phyloP scores from a whole-genome alignment of 2,113 vertebrate genomes.

The Diglossa brunneiventris region DNA sequence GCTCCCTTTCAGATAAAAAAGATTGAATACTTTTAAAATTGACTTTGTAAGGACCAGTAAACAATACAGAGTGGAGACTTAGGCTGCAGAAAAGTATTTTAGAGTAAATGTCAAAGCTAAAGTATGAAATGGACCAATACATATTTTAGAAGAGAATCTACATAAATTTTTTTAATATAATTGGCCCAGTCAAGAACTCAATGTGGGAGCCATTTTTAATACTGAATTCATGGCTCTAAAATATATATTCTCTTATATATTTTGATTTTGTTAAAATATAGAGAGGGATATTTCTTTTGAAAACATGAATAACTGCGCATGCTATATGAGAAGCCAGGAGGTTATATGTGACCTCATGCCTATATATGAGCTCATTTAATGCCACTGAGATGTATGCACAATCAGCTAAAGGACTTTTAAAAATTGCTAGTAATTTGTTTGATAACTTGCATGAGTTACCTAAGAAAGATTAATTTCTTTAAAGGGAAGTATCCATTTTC shows the following conservation, averaged over 20 bases:
- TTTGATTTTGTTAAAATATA: background rate
- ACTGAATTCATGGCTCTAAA: background rate
- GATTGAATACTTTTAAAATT: background rate
- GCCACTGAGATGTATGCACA: background rate
- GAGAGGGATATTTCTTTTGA: background rate
- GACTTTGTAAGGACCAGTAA: background rate
- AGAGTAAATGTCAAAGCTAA: background rate
- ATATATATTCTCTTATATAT: background rate
- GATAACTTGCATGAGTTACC: background rate
- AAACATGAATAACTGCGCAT: background rate
- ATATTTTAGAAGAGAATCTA: background rate
- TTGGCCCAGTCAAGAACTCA: background rate
- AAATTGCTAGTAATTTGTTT: background rate
- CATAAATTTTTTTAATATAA: background rate
- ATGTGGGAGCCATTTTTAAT: background rate
- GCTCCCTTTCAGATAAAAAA: background rate
- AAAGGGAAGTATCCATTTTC: background rate
- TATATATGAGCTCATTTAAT: background rate
- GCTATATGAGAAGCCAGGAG: background rate
- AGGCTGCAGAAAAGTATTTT: background rate
- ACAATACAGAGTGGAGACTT: background rate
- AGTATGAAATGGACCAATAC: background rate
- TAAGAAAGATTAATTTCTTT: background rate
- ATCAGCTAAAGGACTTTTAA: background rate
- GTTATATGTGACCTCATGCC: background rate